Conservation (phyloP, 2,888 invertebrate genomes). For the Dione vanillae region DNA sequence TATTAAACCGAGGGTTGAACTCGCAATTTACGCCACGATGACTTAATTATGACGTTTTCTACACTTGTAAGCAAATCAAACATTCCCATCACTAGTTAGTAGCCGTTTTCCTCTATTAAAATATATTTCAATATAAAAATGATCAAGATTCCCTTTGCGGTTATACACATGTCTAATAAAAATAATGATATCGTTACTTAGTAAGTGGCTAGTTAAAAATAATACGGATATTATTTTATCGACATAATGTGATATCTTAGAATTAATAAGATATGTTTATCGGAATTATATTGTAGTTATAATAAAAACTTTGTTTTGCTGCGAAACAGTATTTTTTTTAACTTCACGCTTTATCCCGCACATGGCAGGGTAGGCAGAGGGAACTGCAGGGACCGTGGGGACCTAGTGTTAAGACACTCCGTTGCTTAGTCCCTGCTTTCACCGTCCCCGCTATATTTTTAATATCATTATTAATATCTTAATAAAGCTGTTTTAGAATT, state of each 20-base stretch:
- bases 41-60: background rate
- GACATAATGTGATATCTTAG: conserved; percentile 10
- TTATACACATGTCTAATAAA: conserved; percentile 2
- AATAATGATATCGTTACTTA: background rate
- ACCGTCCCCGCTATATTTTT: too few relatives aligned
- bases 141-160: background rate
- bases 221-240: conserved; percentile 1
- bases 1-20: background rate
- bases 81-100: too few relatives aligned
- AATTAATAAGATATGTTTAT: conserved; percentile 2
- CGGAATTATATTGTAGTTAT: background rate
- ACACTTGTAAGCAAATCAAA: background rate
- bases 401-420: too few relatives aligned
- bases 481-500: too few relatives aligned
- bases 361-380: too few relatives aligned
- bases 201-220: background rate
- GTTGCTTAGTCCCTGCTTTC: too few relatives aligned
- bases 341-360: too few relatives aligned
- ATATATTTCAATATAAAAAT: conserved; percentile 15
- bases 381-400: too few relatives aligned
- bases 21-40: background rate
- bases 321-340: too few relatives aligned
- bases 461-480: too few relatives aligned
- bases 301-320: background rate
- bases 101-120: too few relatives aligned